Evolutionary conservation across 2,888 invertebrate species (phyloP), one percentile per base, ranked within the genome.

Genomic region (Drosophila formosana): DNA sequence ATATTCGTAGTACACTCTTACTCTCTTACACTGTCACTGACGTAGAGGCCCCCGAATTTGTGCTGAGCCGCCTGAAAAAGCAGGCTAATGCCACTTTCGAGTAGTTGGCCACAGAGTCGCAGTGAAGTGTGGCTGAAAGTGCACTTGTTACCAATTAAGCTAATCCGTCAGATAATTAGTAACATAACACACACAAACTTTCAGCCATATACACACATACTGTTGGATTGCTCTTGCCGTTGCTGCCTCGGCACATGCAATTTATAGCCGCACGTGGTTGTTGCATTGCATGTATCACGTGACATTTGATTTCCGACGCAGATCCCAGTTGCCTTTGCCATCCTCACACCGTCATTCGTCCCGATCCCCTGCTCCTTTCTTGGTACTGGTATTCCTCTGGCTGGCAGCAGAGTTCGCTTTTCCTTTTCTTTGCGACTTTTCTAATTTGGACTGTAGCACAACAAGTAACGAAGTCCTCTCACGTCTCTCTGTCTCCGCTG

Each of bases 111-210:
- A 66, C 72, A 80, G 76, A 78, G 80, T 80, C 86, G 82, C 82
- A 74, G 74, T 78, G 81, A 80, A 81, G 87, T 86, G 88, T 81
- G 87, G 75, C 79, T 79, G 89, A 72, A 77, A 90, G 91, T 89
- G 86, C 81, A 83, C 90, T 90, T 90, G 89, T 89, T 91, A 88
- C 90, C 90, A 90, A 91, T 90, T 90, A 91, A 90, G 90, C 91
- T 91, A 91, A 90, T 90, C 90, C 91, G 91, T 91, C 90, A 90
- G 91, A 90, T 90, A 91, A 91, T 90, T 91, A 91, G 91, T 89
- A 91, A 89, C 83, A 81, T 87, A 82, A 78, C 82, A 75, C 77
- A 82, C 68, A 75, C 70, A 73, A 45, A 76, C 46, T 69, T 55
- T 61, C 13, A 66, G 39, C 66, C 39, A 60, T 30, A 63, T 46